phyloP scores from a whole-genome alignment of 2,797 vertebrate species.

The Enteromius anoplus region DNA sequence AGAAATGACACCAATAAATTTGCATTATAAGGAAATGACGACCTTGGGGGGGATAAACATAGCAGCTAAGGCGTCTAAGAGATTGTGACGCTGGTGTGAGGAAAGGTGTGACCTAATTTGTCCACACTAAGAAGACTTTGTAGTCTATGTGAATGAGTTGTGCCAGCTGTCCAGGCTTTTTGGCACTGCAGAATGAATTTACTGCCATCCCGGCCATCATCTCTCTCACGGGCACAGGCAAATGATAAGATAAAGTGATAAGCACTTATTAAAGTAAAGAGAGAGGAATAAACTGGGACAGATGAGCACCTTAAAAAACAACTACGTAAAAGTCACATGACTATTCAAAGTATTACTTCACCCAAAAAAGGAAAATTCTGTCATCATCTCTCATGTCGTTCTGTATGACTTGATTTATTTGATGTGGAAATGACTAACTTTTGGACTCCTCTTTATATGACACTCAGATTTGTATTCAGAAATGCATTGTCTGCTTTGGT shows the following conservation, averaged over 20 bases:
- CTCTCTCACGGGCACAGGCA: slow-evolving; percentile 43
- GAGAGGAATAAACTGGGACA: slow-evolving; percentile 19
- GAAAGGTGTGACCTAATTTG: slow-evolving; percentile 72
- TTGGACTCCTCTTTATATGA: not conserved
- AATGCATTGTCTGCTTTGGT: not conserved
- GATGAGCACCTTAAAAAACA: not conserved
- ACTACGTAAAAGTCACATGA: too few species aligned
- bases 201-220: slow-evolving; percentile 65
- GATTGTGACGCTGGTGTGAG: slow-evolving; percentile 53
- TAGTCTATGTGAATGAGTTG: slow-evolving; percentile 65
- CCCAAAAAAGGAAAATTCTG: too few species aligned
- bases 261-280: slow-evolving; percentile 33
- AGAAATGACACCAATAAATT: not conserved
- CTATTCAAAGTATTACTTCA: too few species aligned
- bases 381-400: not conserved
- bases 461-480: not conserved
- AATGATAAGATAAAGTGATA: slow-evolving; percentile 45
- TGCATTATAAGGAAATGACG: not conserved
- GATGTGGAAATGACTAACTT: not conserved
- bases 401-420: not conserved
- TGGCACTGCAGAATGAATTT: slow-evolving; percentile 61
- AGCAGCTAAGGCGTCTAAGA: not conserved
- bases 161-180: slow-evolving; percentile 70
- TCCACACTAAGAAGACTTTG: slow-evolving; percentile 73
- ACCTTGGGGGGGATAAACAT: not conserved